A percentile compares a stretch with the other conserved stretches of the same genome.
Evolutionary conservation across 2,888 invertebrate species (phyloP).

Genomic region (Hirtodrosophila confusa): DNA sequence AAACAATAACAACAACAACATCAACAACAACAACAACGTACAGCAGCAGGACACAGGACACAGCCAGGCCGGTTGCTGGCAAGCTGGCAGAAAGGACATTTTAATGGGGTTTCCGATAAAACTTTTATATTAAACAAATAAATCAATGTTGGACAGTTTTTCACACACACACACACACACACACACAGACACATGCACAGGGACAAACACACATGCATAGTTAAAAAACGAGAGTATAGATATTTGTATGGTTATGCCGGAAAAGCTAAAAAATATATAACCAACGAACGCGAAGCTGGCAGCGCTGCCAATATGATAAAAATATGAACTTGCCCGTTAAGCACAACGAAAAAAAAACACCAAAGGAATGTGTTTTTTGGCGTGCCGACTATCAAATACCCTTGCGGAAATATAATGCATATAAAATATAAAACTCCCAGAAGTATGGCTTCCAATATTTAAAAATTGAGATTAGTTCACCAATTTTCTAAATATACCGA

Average conservation of each 20-base stretch:
- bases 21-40: conserved; percentile 38
- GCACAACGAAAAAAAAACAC: conserved; percentile 35
- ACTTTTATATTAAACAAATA: conserved; percentile 81
- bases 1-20: conserved; percentile 50
- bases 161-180: conserved; percentile 60
- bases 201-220: conserved; percentile 48
- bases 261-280: conserved; percentile 77
- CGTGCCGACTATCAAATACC: conserved; percentile 18
- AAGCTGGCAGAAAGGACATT: conserved; percentile 80
- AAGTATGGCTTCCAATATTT: too few species aligned
- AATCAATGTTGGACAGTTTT: conserved; percentile 80
- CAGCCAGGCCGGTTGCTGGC: conserved; percentile 53
- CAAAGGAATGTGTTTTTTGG: not conserved
- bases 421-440: too few species aligned
- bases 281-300: conserved; percentile 53
- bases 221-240: conserved; percentile 70
- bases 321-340: conserved; percentile 75
- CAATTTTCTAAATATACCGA: too few species aligned
- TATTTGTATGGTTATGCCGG: conserved; percentile 71
- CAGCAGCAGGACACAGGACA: conserved; percentile 41
- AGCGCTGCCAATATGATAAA: conserved; percentile 78
- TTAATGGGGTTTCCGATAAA: conserved; percentile 82
- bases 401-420: conserved; percentile 9
- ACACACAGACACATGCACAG: conserved; percentile 35
- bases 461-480: too few species aligned